Conservation (phyloP, 2,113 vertebrate species). For the Crocuta crocuta region DNA sequence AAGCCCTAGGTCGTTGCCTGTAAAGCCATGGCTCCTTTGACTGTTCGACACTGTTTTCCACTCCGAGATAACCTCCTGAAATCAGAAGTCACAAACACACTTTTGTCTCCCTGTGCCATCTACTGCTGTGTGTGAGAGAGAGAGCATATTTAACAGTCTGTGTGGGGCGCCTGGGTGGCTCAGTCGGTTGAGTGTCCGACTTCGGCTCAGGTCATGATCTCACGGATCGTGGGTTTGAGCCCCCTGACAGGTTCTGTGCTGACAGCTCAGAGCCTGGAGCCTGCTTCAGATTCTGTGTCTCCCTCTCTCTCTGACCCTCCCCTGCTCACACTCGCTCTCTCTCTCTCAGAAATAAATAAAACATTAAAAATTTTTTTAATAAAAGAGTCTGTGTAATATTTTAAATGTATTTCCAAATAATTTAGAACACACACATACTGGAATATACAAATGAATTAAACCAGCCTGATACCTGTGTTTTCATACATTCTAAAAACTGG, state of each 20-base stretch:
- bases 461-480: background rate
- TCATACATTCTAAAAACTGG: background rate
- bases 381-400: constrained; percentile 2
- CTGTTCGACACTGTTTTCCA: background rate
- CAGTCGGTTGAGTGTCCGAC: too few relatives aligned
- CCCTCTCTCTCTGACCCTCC: too few relatives aligned
- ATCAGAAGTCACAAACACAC: background rate
- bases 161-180: too few relatives aligned
- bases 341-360: too few relatives aligned
- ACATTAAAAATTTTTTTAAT: too few relatives aligned
- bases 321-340: too few relatives aligned
- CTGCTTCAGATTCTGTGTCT: too few relatives aligned
- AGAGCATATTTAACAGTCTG: background rate
- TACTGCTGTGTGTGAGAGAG: background rate
- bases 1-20: background rate
- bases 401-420: background rate
- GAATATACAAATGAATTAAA: constrained; percentile 15
- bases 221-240: too few relatives aligned
- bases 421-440: background rate
- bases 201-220: too few relatives aligned
- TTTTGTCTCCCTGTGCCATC: background rate
- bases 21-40: background rate
- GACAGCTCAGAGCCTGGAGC: too few relatives aligned
- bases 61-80: background rate
- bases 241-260: too few relatives aligned